Percentiles rank a stretch among this genome's conserved stretches.
Conservation (phyloP, 2,797 vertebrate species). For the Poeciliopsis presidionis region DNA sequence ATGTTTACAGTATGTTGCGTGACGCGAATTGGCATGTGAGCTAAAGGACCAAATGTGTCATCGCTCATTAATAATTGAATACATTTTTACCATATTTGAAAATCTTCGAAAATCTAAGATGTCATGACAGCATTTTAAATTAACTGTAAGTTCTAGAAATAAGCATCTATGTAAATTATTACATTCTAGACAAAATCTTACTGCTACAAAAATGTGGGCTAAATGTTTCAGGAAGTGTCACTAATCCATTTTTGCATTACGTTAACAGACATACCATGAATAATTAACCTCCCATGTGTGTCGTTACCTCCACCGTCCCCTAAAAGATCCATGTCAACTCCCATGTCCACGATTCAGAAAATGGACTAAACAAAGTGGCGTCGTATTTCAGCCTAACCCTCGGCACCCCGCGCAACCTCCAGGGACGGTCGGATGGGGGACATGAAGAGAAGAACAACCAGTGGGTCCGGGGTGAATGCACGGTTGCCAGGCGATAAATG, state of each 20-base stretch:
- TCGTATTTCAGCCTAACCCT: conserved; percentile 45
- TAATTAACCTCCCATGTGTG: conserved; percentile 1
- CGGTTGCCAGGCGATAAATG: conserved; percentile 62
- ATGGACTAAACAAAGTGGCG: conserved; percentile 43
- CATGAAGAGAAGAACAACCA: conserved; percentile 32
- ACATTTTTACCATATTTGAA: background rate
- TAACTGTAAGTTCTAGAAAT: background rate
- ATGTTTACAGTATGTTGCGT: background rate
- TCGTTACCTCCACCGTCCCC: conserved; percentile 2
- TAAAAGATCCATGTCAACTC: conserved; percentile 16
- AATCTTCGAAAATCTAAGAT: background rate
- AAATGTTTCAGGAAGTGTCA: background rate
- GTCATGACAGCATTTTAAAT: background rate
- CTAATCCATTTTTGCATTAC: background rate
- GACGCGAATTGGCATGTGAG: background rate
- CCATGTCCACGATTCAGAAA: conserved; percentile 3
- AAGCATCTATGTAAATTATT: background rate
- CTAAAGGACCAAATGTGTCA: background rate
- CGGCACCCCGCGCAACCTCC: conserved; percentile 25
- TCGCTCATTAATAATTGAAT: background rate
- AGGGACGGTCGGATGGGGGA: conserved; percentile 56
- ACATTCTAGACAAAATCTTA: background rate
- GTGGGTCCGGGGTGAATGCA: conserved; percentile 17
- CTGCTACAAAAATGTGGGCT: background rate
- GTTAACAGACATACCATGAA: background rate